Evolutionary conservation across 2,113 vertebrate species (phyloP), one percentile per base, ranked within the genome.

Genomic region (Ginglymostoma cirratum): DNA sequence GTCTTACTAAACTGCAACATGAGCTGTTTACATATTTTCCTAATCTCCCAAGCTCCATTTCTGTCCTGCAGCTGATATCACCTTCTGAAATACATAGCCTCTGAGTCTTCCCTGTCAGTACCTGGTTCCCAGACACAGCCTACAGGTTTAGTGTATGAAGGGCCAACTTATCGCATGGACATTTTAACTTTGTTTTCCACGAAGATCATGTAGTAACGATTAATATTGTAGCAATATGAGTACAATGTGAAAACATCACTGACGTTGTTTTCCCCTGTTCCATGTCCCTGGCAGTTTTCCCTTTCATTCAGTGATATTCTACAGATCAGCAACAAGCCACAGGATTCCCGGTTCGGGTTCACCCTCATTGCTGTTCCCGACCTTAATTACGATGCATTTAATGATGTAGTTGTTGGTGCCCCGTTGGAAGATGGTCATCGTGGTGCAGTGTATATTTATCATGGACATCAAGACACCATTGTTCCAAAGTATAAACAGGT

Each of bases 271-370:
- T 12, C 17, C 38, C 89, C n/a, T 80, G 76, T n/a, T 15, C n/a
- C 30, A 5, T 92, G 30, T 92, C 30, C 55, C n/a, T 34, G 30
- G 15, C 89, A 93, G 89, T 24, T 38, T 93, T 2, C 55, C 17
- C 98, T 99, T 96, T 97, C 96, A 0, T 96, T 97, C 0, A 98
- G 98, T 0, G 98, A 98, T 0, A 98, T 97, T 0, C 98, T 99
- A 69, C 97, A 97, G 0, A 97, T 98, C 0, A 98, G 98, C 38
- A 94, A 96, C 34, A 98, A 96, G 61, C 97, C 98, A 0, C 99
- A 99, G 97, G 98, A 99, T 45, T 98, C 99, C 27, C 97, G 99
- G 0, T 99, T 99, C 76, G 99, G 99, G 78, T 99, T 98, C 34
- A 97, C 98, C 3, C 96, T 99, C 98, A 97, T 98, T 0, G 97